A percentile compares a stretch with the other conserved stretches of the same genome.
Conservation (phyloP, 23 tunicate species). For the Trididemnum nubilum region DNA sequence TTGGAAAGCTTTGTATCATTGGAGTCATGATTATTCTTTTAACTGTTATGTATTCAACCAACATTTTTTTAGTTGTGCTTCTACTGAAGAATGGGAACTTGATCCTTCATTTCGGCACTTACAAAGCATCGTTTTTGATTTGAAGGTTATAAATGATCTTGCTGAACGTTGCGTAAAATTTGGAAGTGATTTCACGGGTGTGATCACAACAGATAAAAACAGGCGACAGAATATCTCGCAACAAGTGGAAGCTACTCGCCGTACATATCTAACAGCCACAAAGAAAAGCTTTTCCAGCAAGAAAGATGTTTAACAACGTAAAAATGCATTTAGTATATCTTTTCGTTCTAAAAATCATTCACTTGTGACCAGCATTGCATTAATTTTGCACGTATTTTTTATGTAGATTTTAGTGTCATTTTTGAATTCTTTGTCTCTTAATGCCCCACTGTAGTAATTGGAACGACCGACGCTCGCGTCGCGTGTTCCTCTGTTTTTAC, state of each 20-base stretch:
- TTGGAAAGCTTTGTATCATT: constrained; percentile 10
- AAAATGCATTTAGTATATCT: not conserved
- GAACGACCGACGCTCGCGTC: too few relatives aligned
- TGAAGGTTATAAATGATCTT: constrained; percentile 5
- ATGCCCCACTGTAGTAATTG: too few relatives aligned
- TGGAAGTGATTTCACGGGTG: constrained; percentile 16
- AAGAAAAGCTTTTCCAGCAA: not conserved
- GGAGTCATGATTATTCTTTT: constrained; percentile 6
- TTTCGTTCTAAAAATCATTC: too few relatives aligned
- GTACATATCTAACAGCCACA: not conserved
- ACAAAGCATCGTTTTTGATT: constrained; percentile 1
- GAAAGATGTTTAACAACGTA: not conserved
- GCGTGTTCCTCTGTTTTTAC: too few relatives aligned
- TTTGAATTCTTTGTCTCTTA: too few relatives aligned
- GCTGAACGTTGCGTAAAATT: constrained; percentile 3
- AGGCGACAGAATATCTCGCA: not conserved
- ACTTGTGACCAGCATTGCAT: not conserved
- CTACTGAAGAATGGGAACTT: constrained; percentile 3
- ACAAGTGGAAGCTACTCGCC: constrained; percentile 2
- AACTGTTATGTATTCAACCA: not conserved
- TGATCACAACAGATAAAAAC: constrained; percentile 15
- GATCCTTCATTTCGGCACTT: constrained; percentile 1
- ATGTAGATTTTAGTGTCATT: too few relatives aligned
- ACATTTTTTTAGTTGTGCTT: not conserved
- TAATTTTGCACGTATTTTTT: too few relatives aligned